These are phyloP conservation scores for Pocota personata DNA, from an alignment of 2,888 invertebrate genomes.

Conservation along the genomic window DNA sequence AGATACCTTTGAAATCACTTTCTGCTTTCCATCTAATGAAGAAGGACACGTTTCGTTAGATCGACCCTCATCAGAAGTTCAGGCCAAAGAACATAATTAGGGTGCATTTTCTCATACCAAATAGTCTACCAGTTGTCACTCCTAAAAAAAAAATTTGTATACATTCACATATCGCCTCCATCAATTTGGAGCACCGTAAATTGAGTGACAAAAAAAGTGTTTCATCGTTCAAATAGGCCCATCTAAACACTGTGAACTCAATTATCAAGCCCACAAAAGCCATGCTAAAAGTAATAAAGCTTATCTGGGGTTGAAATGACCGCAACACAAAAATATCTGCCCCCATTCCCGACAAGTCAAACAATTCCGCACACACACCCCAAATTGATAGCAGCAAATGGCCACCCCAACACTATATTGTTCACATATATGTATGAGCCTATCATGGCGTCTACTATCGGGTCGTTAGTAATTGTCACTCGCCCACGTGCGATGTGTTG, in stretches of 20 bases:
- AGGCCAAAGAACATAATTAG: neutral
- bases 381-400: constrained; percentile 38
- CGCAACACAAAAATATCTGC: constrained; percentile 6
- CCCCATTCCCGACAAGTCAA: neutral
- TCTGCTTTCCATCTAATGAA: neutral
- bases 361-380: constrained; percentile 13
- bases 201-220: constrained; percentile 22
- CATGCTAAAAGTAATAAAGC: constrained; percentile 57
- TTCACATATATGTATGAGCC: neutral
- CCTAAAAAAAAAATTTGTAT: neutral
- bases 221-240: constrained; percentile 1
- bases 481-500: constrained; percentile 12
- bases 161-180: neutral
- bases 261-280: constrained; percentile 28
- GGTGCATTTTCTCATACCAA: neutral
- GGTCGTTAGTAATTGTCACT: constrained; percentile 24
- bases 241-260: constrained; percentile 11
- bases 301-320: constrained; percentile 37
- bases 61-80: neutral
- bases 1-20: neutral
- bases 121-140: neutral
- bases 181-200: neutral
- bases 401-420: neutral
- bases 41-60: neutral
- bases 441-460: neutral